Base-by-base conservation (phyloP, 2,113 vertebrate species). In the Zonotrichia leucophrys region DNA sequence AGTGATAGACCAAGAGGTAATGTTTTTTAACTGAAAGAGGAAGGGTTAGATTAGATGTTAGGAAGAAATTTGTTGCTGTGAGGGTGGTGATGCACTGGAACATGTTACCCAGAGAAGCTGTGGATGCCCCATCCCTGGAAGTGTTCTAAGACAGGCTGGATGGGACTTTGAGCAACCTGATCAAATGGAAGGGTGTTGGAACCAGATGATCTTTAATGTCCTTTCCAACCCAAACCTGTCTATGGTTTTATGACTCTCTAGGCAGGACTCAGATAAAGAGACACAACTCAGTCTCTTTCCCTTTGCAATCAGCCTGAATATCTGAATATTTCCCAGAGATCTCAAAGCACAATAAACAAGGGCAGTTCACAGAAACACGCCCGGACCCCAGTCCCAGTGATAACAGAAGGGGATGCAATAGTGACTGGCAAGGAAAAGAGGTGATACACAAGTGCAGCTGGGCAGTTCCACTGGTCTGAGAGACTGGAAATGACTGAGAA, bases 401-500 rank as follows among this genome's bases (percentile, higher is more conserved):
- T 19, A 53, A 30, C 5, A 62, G 47, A 55, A 79, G 9, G 1
- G 5, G 3, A 5, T 75, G 25, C 42, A 79, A 13, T 8, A 56
- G 12, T 12, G 28, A 74, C 19, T 27, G 30, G 24, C 74, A 66
- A 53, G 49, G 27, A 46, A 63, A 59, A 67, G 21, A 79, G 13
- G 15, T 39, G 53, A 64, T 28, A 47, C 31, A 46, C 8, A 27
- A 35, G 27, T 42, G 10, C 2, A 10, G n/a, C 0, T 0, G 11
- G 46, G 12, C n/a, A 47, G 10, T 52, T 70, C 28, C 5, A 2
- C 35, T 60, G 16, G 13, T 15, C 21, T 64, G 44, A 80, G 33
- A 55, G 31, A 4, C 15, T 60, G 41, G 69, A 80, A 89, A 28
- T 11, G 12, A 41, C 41, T 41, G 41, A 41, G 10, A 24, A 22